These are phyloP conservation scores for Zaprionus ornatus DNA, from an alignment of 1,140 invertebrate genomes.

Conservation along the genomic window DNA sequence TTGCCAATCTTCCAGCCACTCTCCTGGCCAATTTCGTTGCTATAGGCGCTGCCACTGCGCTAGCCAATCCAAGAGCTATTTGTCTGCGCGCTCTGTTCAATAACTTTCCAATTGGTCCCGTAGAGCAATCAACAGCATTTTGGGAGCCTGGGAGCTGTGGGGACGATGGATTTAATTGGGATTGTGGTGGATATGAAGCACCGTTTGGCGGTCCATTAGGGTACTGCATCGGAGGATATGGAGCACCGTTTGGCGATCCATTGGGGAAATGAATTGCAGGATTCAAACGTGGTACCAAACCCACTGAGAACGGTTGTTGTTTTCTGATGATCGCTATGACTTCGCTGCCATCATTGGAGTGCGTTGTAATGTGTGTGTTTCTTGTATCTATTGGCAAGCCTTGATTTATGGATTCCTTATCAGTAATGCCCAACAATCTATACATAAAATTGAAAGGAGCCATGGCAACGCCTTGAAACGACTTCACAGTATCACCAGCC, in stretches of 20 bases:
- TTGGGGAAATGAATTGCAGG: background rate
- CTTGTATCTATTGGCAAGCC: background rate
- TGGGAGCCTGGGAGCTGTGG: background rate
- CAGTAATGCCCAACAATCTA: background rate
- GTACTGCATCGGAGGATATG: background rate
- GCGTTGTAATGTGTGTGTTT: slow-evolving; percentile 16
- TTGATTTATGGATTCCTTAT: background rate
- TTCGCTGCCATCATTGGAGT: slow-evolving; percentile 29
- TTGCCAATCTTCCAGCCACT: background rate
- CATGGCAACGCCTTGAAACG: slow-evolving; percentile 15
- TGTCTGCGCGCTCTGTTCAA: background rate
- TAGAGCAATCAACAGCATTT: background rate
- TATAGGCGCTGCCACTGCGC: background rate
- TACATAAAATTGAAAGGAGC: background rate
- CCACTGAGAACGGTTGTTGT: background rate
- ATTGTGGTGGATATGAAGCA: background rate
- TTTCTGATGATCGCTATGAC: slow-evolving; percentile 44
- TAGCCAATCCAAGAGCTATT: background rate
- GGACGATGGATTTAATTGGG: background rate
- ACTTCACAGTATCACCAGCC: background rate
- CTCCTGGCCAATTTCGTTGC: background rate
- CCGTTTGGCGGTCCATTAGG: background rate
- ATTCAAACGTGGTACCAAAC: background rate
- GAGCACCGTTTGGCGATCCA: background rate
- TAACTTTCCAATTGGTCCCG: background rate